Conservation (phyloP, 2,113 vertebrate genomes). For the Eubucco bourcierii region DNA sequence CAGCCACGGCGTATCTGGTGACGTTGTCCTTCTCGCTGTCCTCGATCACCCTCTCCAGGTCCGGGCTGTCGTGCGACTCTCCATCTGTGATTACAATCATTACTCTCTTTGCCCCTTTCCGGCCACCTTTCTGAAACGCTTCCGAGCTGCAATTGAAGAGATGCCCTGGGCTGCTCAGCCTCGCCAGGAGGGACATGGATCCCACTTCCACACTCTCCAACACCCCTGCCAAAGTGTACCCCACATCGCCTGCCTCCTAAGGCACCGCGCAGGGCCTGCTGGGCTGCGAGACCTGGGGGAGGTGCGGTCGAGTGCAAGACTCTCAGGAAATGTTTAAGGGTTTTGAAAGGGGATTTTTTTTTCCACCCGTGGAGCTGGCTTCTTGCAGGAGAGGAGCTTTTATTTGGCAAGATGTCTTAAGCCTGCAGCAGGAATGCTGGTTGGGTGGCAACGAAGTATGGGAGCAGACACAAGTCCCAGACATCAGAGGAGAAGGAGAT, state of each 20-base stretch:
- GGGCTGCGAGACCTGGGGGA: neutral
- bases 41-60: slow-evolving; percentile 86
- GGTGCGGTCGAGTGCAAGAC: fast-evolving
- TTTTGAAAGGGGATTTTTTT: neutral
- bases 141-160: slow-evolving; percentile 76
- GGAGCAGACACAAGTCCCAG: too few species aligned
- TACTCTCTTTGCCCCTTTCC: slow-evolving; percentile 92
- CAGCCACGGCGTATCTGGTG: slow-evolving; percentile 94
- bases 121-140: slow-evolving; percentile 89
- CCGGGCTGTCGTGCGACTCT: slow-evolving; percentile 93
- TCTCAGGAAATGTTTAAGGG: fast-evolving
- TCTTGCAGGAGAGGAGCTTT: too few species aligned
- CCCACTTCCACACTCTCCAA: neutral
- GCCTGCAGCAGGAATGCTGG: too few species aligned
- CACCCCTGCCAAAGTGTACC: neutral
- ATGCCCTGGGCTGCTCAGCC: slow-evolving; percentile 37
- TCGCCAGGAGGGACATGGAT: neutral
- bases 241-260: fast-evolving
- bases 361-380: fast-evolving
- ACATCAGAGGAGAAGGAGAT: neutral
- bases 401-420: too few species aligned
- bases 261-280: fast-evolving
- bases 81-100: slow-evolving; percentile 99
- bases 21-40: slow-evolving; percentile 91
- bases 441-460: too few species aligned